These are phyloP conservation scores for Antechinus flavipes DNA, from an alignment of 2,113 vertebrate species.

Conservation along the genomic window DNA sequence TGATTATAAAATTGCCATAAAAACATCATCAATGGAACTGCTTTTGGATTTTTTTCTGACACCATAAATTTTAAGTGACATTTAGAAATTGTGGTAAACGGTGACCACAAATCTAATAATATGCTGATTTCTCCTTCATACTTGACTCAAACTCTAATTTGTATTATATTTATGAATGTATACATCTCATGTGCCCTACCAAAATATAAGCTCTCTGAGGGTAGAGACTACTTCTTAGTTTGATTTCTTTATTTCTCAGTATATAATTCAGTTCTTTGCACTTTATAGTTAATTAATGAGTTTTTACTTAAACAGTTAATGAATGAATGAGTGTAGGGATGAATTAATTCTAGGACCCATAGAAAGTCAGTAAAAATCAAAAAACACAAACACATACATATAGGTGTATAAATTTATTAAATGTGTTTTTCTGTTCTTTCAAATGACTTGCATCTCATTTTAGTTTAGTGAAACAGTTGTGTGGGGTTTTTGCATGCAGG, in stretches of 20 bases:
- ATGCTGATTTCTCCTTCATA: not conserved
- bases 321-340: not conserved
- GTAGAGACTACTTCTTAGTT: not conserved
- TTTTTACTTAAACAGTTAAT: not conserved
- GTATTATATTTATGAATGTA: not conserved
- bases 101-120: not conserved
- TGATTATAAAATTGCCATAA: not conserved
- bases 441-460: conserved; percentile 57
- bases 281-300: not conserved
- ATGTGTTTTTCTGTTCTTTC: conserved; percentile 52
- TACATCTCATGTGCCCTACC: not conserved
- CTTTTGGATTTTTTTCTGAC: conserved; percentile 1
- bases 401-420: not conserved
- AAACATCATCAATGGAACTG: not conserved
- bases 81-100: not conserved
- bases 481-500: conserved; percentile 45
- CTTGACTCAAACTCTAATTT: not conserved
- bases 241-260: not conserved
- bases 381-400: not conserved
- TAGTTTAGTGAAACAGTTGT: conserved; percentile 57
- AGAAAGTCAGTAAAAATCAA: not conserved
- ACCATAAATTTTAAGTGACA: conserved; percentile 2
- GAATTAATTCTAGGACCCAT: conserved; percentile 45
- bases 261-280: not conserved
- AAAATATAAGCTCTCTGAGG: not conserved